A percentile compares a stretch with the other conserved stretches of the same genome.
Evolutionary conservation across 2,797 vertebrate genomes (phyloP).

Genomic region (Chrysocyon brachyurus): DNA sequence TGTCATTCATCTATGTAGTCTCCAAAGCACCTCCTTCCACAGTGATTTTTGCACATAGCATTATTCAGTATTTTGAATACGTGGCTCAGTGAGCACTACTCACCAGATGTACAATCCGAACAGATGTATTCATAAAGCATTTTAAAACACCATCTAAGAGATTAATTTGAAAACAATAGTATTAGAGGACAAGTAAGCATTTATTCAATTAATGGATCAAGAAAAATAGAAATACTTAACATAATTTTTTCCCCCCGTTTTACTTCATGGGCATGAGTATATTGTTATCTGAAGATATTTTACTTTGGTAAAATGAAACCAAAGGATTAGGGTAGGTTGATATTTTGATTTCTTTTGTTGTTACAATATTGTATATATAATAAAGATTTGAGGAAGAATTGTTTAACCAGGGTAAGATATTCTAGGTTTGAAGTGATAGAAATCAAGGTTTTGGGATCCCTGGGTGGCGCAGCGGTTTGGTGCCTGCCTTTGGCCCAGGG

Average conservation of each 20-base stretch:
- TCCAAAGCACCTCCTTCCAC: not conserved
- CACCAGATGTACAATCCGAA: not conserved
- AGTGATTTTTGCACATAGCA: not conserved
- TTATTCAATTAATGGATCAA: constrained; percentile 34
- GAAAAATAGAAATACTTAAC: not conserved
- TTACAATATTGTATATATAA: not conserved
- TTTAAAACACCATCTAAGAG: not conserved
- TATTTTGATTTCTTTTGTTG: constrained; percentile 28
- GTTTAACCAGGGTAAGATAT: not conserved
- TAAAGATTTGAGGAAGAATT: not conserved
- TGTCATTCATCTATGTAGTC: not conserved
- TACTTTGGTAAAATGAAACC: not conserved
- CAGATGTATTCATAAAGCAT: not conserved
- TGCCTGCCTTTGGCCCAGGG: no score
- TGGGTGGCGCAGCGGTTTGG: no score
- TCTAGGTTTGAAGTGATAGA: not conserved
- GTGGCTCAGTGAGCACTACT: not conserved
- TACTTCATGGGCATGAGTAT: not conserved
- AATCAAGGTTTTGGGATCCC: not conserved
- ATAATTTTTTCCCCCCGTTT: not conserved
- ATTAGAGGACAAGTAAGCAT: constrained; percentile 26
- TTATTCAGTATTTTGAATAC: constrained; percentile 18
- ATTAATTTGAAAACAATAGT: constrained; percentile 29
- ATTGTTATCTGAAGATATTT: not conserved
- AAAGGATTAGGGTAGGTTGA: not conserved